These are phyloP conservation scores for Pollenia labialis DNA, from an alignment of 2,888 invertebrate genomes.

Conservation along the genomic window DNA sequence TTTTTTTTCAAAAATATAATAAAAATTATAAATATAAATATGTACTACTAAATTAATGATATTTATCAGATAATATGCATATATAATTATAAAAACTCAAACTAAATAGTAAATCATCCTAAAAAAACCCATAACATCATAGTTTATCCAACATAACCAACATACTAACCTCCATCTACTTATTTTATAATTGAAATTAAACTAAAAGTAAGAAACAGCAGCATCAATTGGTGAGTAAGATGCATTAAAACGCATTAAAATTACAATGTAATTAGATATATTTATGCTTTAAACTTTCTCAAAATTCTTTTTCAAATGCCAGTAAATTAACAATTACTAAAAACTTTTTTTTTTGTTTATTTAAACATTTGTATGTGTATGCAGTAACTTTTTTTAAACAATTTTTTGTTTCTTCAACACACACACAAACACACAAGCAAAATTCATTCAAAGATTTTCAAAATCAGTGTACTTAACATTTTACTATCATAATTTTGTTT, in stretches of 20 bases:
- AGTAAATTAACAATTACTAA: conserved; percentile 43
- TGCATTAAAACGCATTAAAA: conserved; percentile 1
- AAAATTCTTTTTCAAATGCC: conserved; percentile 46
- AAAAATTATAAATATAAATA: conserved; percentile 29
- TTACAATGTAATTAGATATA: neutral
- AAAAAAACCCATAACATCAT: conserved; percentile 18
- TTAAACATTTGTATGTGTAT: conserved; percentile 69
- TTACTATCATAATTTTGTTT: conserved; percentile 21
- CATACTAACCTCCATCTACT: neutral
- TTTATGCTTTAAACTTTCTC: conserved; percentile 24
- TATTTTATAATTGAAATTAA: neutral
- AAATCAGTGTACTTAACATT: conserved; percentile 62
- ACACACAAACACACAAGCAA: conserved; percentile 4
- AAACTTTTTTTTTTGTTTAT: conserved; percentile 14
- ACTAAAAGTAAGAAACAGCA: neutral
- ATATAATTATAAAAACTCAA: conserved; percentile 44
- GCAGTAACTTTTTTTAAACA: conserved; percentile 67
- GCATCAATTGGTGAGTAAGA: conserved; percentile 43
- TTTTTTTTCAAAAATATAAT: conserved; percentile 52
- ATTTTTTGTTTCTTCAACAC: conserved; percentile 23
- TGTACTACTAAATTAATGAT: conserved; percentile 36
- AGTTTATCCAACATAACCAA: neutral
- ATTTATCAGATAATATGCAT: conserved; percentile 47
- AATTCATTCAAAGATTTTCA: conserved; percentile 5
- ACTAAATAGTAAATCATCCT: conserved; percentile 64